A percentile compares a stretch with the other conserved stretches of the same genome.
Evolutionary conservation across 2,797 vertebrate species (phyloP).

Genomic region (Meriones psammophilus): DNA sequence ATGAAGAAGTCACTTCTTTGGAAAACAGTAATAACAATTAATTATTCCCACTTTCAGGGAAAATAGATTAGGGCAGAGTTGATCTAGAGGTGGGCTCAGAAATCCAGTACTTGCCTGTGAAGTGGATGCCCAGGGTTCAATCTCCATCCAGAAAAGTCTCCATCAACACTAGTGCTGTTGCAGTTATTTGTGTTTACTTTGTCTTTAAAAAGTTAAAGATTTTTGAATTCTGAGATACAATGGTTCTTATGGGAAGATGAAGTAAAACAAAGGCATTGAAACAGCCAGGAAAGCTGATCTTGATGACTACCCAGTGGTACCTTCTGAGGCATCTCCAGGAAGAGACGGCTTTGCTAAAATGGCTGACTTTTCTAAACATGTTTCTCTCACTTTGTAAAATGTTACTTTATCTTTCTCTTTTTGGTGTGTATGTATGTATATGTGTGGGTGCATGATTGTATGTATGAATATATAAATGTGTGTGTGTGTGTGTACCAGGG

Average conservation of each 20-base stretch:
- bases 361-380: neutral
- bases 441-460: too few relatives aligned
- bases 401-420: neutral
- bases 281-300: neutral
- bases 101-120: neutral
- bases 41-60: neutral
- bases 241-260: neutral
- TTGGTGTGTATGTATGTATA: neutral
- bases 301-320: neutral
- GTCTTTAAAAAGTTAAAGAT: neutral
- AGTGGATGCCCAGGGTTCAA: neutral
- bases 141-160: neutral
- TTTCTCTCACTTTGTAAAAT: neutral
- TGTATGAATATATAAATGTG: neutral
- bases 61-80: neutral
- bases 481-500: neutral
- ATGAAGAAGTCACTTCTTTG: neutral
- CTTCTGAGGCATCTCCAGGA: slow-evolving; percentile 11
- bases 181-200: neutral
- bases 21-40: neutral
- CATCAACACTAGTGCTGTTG: neutral
- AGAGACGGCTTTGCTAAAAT: neutral
- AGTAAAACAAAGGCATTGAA: neutral
- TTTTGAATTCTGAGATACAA: neutral
- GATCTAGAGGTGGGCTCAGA: neutral